Percentiles rank a stretch among this genome's conserved stretches.
Evolutionary conservation across 2,888 invertebrate species (phyloP).

Genomic region (Lymantria monacha): DNA sequence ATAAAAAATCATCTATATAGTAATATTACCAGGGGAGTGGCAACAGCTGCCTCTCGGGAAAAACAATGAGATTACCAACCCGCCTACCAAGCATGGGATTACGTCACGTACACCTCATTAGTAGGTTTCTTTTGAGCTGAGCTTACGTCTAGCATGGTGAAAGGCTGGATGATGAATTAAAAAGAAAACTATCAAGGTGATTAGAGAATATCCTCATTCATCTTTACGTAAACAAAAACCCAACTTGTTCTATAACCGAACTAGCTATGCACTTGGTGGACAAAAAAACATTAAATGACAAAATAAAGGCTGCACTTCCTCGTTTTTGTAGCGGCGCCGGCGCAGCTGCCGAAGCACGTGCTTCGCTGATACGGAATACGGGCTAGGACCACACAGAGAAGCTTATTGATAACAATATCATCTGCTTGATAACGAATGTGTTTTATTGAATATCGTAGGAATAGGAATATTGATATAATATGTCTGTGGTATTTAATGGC

Average conservation of each 20-base stretch:
- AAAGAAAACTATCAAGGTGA: not conserved
- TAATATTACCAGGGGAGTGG: too few species aligned
- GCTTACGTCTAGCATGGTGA: too few species aligned
- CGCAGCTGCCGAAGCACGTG: slow-evolving; percentile 73
- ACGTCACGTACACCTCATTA: too few species aligned
- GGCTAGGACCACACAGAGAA: slow-evolving; percentile 43
- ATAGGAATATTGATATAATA: not conserved
- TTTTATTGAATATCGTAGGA: not conserved
- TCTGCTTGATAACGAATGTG: slow-evolving; percentile 2
- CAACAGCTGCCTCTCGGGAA: too few species aligned
- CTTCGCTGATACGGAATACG: slow-evolving; percentile 40
- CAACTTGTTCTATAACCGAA: slow-evolving; percentile 25
- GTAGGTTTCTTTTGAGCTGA: too few species aligned
- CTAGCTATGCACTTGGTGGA: slow-evolving; percentile 29
- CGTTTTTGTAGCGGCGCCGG: slow-evolving; percentile 60
- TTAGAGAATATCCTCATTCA: slow-evolving; percentile 9
- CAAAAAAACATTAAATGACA: slow-evolving; percentile 21
- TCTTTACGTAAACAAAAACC: slow-evolving; percentile 10
- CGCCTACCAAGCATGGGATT: too few species aligned
- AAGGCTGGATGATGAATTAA: too few species aligned
- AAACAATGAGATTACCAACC: too few species aligned
- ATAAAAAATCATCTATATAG: too few species aligned
- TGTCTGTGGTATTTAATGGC: too few species aligned
- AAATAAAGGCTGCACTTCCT: slow-evolving; percentile 60
- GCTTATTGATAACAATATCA: slow-evolving; percentile 8